These are phyloP conservation scores for Leptinotarsa juncta DNA, from an alignment of 2,888 invertebrate species.

Conservation along the genomic window DNA sequence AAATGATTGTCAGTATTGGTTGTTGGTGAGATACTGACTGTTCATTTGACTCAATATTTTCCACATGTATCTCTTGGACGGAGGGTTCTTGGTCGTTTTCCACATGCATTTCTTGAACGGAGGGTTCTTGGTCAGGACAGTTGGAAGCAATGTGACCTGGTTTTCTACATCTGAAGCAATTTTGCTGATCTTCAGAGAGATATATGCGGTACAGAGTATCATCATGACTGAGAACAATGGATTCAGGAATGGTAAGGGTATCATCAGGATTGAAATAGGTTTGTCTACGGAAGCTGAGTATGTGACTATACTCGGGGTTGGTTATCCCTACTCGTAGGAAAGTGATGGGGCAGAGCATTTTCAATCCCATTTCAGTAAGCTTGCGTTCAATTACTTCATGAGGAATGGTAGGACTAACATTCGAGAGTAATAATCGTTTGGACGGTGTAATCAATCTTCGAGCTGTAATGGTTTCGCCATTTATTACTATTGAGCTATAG, in stretches of 20 bases:
- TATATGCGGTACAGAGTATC: conserved; percentile 43
- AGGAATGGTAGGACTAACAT: conserved; percentile 48
- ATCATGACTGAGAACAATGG: conserved; percentile 36
- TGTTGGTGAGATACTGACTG: conserved; percentile 12
- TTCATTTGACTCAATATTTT: conserved; percentile 21
- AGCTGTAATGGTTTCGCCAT: conserved; percentile 33
- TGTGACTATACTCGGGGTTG: conserved; percentile 41
- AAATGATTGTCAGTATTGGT: background rate
- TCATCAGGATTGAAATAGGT: conserved; percentile 37
- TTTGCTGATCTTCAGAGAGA: conserved; percentile 33
- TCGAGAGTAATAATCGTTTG: conserved; percentile 49
- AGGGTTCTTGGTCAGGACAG: conserved; percentile 33
- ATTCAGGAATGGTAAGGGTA: conserved; percentile 24
- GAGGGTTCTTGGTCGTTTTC: conserved; percentile 4
- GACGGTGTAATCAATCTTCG: conserved; percentile 46
- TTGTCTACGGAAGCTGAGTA: conserved; percentile 50
- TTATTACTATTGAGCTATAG: conserved; percentile 33
- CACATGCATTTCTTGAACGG: background rate
- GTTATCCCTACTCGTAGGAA: conserved; percentile 45
- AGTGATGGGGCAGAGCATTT: conserved; percentile 42
- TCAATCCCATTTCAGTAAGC: conserved; percentile 39
- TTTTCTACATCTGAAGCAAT: conserved; percentile 47
- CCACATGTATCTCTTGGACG: background rate
- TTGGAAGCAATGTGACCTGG: conserved; percentile 42
- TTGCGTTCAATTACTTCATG: conserved; percentile 40